Evolutionary conservation across 1,140 invertebrate species (phyloP), one percentile per base, ranked within the genome.

Genomic region (Neomicropteryx cornuta): DNA sequence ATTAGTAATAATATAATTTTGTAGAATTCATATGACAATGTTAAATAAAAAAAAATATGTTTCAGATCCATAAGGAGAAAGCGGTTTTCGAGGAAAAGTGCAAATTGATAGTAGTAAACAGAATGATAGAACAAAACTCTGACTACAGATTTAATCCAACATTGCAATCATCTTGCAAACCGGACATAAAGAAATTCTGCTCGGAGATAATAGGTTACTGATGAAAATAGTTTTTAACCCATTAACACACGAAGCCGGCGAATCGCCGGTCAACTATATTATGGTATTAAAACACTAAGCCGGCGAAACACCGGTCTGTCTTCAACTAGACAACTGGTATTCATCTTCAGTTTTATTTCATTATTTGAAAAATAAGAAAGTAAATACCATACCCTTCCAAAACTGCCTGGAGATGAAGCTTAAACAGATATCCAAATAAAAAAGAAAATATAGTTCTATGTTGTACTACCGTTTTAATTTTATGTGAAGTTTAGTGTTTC

Each of bases 61-160:
- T 79, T 35, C 66, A 81, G 66, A 75, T 69, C 43, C 75, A 87
- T 47, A 87, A 86, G 55, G 79, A 93, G 53, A 77, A 90, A 46
- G 60, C 70, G 14, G 75, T 71, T 17, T 97, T 94, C 66, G 85
- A 93, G 56, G 73, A 79, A 36, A 81, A 81, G 36, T 99, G 96
- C 58, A 80, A 86, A 51, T 66, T 78, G 34, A 74, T 97, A 10
- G 81, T 99, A 3, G 69, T 89, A 5, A 81, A 83, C 58, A 72
- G 95, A 55, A 84, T 96, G 77, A 82, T 91, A 38, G 88, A 92
- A 59, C 88, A 94, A 65, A 91, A 88, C 57, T 75, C 79, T 30
- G 93, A 99, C 65, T 89, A 88, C 51, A 75, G 93, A 46, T 81
- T 98, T 32, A 97, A 98, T 70, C 86, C 87, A 11, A 71, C 77